phyloP scores from a whole-genome alignment of 2,797 vertebrate species.

The Spinus olivaceus region DNA sequence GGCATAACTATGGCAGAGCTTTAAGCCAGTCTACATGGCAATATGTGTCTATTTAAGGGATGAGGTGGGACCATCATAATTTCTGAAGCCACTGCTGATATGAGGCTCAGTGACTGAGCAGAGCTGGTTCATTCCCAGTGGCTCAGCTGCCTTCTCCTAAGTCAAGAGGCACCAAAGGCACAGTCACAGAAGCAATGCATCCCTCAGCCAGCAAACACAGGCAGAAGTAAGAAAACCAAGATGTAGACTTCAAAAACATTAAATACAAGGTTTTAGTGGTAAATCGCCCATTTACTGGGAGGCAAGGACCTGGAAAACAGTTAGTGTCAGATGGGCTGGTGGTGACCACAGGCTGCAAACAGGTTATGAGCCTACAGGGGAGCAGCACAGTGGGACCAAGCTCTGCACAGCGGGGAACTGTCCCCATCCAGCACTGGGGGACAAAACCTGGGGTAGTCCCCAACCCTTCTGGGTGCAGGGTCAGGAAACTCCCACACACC shows the following conservation, averaged over 20 bases:
- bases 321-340: not conserved
- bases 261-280: not conserved
- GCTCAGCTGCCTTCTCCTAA: not conserved
- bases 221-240: not conserved
- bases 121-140: not conserved
- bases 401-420: not conserved
- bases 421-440: not conserved
- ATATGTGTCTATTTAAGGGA: not conserved
- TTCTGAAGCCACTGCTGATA: not conserved
- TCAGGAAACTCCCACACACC: not conserved
- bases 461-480: rapidly evolving
- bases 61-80: not conserved
- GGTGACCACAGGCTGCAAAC: not conserved
- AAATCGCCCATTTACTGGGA: not conserved
- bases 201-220: rapidly evolving
- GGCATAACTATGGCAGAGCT: not conserved
- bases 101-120: not conserved
- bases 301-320: not conserved
- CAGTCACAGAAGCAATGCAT: rapidly evolving
- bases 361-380: not conserved
- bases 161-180: not conserved
- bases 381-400: not conserved
- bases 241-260: not conserved
- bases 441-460: not conserved
- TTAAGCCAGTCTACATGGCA: not conserved